These are phyloP conservation scores for Dascillus cervinus DNA, from an alignment of 2,888 invertebrate species.

Conservation along the genomic window DNA sequence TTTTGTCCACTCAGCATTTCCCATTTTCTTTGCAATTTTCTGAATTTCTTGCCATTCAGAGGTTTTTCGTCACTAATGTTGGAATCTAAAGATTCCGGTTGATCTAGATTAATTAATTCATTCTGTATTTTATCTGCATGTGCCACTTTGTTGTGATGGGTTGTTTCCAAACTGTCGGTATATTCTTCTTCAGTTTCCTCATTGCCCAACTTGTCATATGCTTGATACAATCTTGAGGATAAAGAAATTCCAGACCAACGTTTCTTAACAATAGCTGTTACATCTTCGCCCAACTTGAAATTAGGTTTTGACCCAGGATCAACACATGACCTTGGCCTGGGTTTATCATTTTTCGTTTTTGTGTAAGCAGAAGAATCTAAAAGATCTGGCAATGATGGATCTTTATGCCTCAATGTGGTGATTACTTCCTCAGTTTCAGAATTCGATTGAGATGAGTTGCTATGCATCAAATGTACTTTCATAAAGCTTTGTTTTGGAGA, in stretches of 20 bases:
- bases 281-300: slow-evolving; percentile 40
- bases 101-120: slow-evolving; percentile 17
- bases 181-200: slow-evolving; percentile 64
- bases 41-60: slow-evolving; percentile 59
- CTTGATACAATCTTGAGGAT: slow-evolving; percentile 63
- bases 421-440: slow-evolving; percentile 41
- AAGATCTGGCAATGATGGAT: slow-evolving; percentile 46
- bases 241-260: slow-evolving; percentile 68
- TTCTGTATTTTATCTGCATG: slow-evolving; percentile 18
- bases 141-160: slow-evolving; percentile 4
- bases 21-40: slow-evolving; percentile 72
- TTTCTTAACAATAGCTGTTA: slow-evolving; percentile 47
- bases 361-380: slow-evolving; percentile 50
- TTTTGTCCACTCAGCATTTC: slow-evolving; percentile 62
- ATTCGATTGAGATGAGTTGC: slow-evolving; percentile 46
- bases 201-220: slow-evolving; percentile 59
- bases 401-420: slow-evolving; percentile 40
- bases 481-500: slow-evolving; percentile 47
- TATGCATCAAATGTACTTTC: slow-evolving; percentile 52
- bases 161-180: slow-evolving; percentile 62
- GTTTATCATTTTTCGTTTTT: slow-evolving; percentile 44
- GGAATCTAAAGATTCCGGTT: slow-evolving; percentile 37
- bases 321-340: slow-evolving; percentile 65
- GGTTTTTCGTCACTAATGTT: slow-evolving; percentile 38
- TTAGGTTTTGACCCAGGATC: slow-evolving; percentile 43